phyloP scores from a whole-genome alignment of 2,797 vertebrate species.

The Apogon talboti region DNA sequence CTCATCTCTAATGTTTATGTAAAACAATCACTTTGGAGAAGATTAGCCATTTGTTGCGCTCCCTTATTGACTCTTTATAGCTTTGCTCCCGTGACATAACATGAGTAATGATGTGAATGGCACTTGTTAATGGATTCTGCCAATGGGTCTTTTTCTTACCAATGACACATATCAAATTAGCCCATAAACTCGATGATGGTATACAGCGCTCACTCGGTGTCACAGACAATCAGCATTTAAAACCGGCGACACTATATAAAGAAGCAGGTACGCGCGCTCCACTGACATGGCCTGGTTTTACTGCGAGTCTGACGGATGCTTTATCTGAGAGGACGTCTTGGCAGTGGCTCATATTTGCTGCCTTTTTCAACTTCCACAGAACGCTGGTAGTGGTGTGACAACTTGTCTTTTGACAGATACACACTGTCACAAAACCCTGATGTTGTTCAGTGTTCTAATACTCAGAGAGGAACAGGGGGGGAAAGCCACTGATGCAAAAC shows the following conservation, averaged over 20 bases:
- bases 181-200: slow-evolving; percentile 6
- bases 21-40: slow-evolving; percentile 46
- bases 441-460: slow-evolving; percentile 33
- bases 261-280: slow-evolving; percentile 14
- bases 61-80: slow-evolving; percentile 55
- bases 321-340: slow-evolving; percentile 29
- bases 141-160: slow-evolving; percentile 44
- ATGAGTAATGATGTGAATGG: slow-evolving; percentile 54
- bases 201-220: slow-evolving; percentile 23
- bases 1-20: slow-evolving; percentile 51
- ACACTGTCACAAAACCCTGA: slow-evolving; percentile 39
- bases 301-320: background rate
- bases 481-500: slow-evolving; percentile 8
- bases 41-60: slow-evolving; percentile 52
- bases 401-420: slow-evolving; percentile 36
- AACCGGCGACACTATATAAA: slow-evolving; percentile 18
- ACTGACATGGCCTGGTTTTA: slow-evolving; percentile 15
- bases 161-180: slow-evolving; percentile 60
- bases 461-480: slow-evolving; percentile 1
- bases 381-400: background rate
- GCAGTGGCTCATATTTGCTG: background rate
- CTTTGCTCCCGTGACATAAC: slow-evolving; percentile 32
- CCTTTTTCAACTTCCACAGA: slow-evolving; percentile 19
- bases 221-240: slow-evolving; percentile 32
- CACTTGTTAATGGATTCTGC: slow-evolving; percentile 49